A percentile compares a stretch with the other conserved stretches of the same genome.
These are phyloP conservation scores for Pelobates cultripes DNA, from an alignment of 2,797 vertebrate genomes.

Conservation along the genomic window DNA sequence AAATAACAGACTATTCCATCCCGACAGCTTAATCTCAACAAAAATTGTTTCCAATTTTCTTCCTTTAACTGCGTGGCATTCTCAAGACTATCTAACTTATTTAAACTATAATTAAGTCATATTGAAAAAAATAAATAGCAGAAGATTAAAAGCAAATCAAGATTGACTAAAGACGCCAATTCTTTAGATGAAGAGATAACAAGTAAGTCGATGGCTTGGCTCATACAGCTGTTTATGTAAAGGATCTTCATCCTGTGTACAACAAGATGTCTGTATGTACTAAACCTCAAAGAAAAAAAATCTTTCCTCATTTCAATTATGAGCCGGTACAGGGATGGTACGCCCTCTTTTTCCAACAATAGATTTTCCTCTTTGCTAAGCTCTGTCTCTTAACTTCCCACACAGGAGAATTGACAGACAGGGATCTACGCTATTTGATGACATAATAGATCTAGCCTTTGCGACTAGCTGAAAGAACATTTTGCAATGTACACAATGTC, in stretches of 20 bases:
- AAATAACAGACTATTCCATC: too few relatives aligned
- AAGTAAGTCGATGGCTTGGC: not conserved
- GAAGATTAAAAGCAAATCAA: not conserved
- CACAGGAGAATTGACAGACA: slow-evolving; percentile 23
- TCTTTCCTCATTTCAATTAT: slow-evolving; percentile 28
- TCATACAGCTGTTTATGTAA: slow-evolving; percentile 18
- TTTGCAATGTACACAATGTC: slow-evolving; percentile 31
- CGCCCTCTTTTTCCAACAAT: slow-evolving; percentile 38
- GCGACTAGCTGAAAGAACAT: slow-evolving; percentile 22
- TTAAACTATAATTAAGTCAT: not conserved
- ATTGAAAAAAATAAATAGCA: not conserved
- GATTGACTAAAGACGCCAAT: not conserved
- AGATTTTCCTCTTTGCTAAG: slow-evolving; percentile 32
- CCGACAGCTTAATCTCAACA: too few relatives aligned
- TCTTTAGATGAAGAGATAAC: slow-evolving; percentile 11
- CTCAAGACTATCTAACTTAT: not conserved
- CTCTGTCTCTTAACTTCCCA: slow-evolving; percentile 30
- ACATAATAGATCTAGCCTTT: slow-evolving; percentile 25
- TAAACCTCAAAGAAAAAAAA: slow-evolving; percentile 39
- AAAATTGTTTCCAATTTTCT: not conserved
- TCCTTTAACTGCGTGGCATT: not conserved
- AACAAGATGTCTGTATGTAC: slow-evolving; percentile 23
- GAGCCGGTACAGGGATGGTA: slow-evolving; percentile 40
- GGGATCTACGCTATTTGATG: slow-evolving; percentile 9
- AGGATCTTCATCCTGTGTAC: slow-evolving; percentile 4